phyloP scores from a whole-genome alignment of 1,140 invertebrate species.

The Acyrthosiphon pisum region DNA sequence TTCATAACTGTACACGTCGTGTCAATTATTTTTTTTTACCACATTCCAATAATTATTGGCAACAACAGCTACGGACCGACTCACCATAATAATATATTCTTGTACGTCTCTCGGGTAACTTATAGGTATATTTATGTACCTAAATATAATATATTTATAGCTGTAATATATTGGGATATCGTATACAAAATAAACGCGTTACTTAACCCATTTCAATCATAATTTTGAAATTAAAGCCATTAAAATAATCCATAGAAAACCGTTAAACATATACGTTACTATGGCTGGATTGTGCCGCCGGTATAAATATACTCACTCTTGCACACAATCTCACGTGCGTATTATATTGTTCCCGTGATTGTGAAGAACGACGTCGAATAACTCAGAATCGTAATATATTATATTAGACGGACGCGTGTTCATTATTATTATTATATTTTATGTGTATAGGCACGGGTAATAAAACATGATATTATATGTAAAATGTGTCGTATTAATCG shows the following conservation, averaged over 20 bases:
- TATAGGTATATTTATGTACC: neutral
- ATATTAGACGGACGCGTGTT: neutral
- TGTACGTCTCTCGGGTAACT: neutral
- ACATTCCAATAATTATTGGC: neutral
- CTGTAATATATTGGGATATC: neutral
- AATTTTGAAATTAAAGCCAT: neutral
- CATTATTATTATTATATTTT: neutral
- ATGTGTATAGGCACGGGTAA: neutral
- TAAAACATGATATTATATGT: neutral
- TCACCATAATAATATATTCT: neutral
- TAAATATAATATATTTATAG: too few species aligned
- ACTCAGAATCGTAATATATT: slow-evolving; percentile 16
- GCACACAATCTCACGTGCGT: neutral
- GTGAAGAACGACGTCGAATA: slow-evolving; percentile 30
- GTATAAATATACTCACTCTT: neutral
- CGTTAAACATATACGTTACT: neutral
- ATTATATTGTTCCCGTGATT: neutral
- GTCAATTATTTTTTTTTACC: neutral
- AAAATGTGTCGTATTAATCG: neutral
- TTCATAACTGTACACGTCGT: neutral
- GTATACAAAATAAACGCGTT: neutral
- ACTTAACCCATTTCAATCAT: neutral
- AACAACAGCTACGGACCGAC: neutral
- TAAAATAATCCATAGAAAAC: neutral
- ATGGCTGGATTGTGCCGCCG: neutral